Conservation (phyloP, 2,797 vertebrate species). For the Nyctibius grandis region DNA sequence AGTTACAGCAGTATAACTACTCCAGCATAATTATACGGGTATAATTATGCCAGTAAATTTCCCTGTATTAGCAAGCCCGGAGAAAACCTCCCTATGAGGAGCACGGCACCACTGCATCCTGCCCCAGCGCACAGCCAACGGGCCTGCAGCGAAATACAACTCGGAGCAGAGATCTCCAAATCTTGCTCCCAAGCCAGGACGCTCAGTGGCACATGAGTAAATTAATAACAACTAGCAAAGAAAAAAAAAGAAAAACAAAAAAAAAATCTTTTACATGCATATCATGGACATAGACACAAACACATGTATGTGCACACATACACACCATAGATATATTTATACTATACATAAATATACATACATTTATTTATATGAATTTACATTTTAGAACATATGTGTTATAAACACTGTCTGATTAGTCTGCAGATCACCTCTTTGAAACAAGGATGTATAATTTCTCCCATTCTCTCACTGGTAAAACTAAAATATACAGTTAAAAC, state of each 20-base stretch:
- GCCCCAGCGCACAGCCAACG: background rate
- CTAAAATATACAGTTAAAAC: slow-evolving; percentile 24
- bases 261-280: background rate
- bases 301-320: background rate
- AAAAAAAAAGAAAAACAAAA: background rate
- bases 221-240: background rate
- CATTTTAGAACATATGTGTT: background rate
- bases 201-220: background rate
- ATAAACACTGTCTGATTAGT: slow-evolving; percentile 35
- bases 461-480: background rate
- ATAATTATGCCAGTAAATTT: slow-evolving; percentile 69
- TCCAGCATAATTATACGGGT: slow-evolving; percentile 63
- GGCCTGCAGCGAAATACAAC: background rate
- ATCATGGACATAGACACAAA: background rate
- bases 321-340: background rate
- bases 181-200: background rate
- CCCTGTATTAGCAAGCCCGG: slow-evolving; percentile 46
- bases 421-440: background rate
- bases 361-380: background rate
- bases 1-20: slow-evolving; percentile 62
- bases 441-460: slow-evolving; percentile 13
- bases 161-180: background rate
- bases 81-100: slow-evolving; percentile 34
- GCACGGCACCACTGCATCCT: background rate
- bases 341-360: background rate